These are phyloP conservation scores for Aurelia coerulea DNA, from an alignment of 30 jellyfish, hydroid and myxozoan species.

Conservation along the genomic window DNA sequence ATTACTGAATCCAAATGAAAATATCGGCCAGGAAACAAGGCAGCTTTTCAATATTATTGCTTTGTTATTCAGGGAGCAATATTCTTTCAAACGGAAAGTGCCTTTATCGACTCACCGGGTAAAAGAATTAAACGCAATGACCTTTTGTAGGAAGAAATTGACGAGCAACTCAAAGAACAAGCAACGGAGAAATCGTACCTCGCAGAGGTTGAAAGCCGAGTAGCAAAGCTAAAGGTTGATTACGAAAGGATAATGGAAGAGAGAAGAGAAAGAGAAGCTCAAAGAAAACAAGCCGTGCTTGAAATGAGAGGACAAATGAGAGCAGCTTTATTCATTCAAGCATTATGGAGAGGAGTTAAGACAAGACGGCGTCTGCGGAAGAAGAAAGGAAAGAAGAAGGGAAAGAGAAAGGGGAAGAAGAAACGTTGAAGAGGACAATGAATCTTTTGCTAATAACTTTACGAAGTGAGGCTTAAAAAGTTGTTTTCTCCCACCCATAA, in stretches of 20 bases:
- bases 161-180: constrained; percentile 30
- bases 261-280: constrained; percentile 25
- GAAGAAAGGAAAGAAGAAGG: constrained; percentile 40
- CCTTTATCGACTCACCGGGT: no score
- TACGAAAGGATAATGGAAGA: constrained; percentile 50
- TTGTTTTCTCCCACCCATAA: no score
- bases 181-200: constrained; percentile 24
- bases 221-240: constrained; percentile 26
- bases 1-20: no score
- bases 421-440: not conserved
- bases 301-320: not conserved
- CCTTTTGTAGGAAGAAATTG: constrained; percentile 49
- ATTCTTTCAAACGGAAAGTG: no score
- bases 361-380: not conserved
- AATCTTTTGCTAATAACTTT: no score
- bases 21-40: no score
- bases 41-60: no score
- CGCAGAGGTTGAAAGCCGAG: constrained; percentile 25
- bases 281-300: not conserved
- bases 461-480: no score
- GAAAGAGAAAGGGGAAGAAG: constrained; percentile 34
- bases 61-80: no score
- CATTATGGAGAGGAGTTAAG: constrained; percentile 56
- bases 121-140: no score
- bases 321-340: constrained; percentile 54